Percentiles rank a stretch among this genome's conserved stretches.
Evolutionary conservation across 2,888 invertebrate species (phyloP).

Genomic region (Drosophila recens): DNA sequence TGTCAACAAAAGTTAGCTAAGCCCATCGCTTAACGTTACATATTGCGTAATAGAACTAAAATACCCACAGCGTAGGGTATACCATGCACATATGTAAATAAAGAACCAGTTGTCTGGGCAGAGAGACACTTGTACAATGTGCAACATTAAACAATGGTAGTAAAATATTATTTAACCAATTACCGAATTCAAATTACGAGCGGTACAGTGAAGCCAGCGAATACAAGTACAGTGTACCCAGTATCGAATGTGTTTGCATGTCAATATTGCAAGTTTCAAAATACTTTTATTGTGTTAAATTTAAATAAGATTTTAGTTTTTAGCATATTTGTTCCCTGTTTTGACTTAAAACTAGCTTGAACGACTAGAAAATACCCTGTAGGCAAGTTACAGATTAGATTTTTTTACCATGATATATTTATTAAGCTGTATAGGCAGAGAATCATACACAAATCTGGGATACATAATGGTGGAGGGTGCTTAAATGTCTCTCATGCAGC

Average conservation of each 20-base stretch:
- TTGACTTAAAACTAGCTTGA: neutral
- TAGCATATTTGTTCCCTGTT: neutral
- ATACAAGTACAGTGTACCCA: neutral
- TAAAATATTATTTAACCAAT: slow-evolving; percentile 39
- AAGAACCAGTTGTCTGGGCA: slow-evolving; percentile 56
- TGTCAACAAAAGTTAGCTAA: neutral
- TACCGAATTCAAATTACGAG: slow-evolving; percentile 19
- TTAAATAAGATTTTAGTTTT: neutral
- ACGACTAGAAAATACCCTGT: neutral
- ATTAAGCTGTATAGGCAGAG: too few species aligned
- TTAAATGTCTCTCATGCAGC: neutral
- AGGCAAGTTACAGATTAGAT: too few species aligned
- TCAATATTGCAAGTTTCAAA: neutral
- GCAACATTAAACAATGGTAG: slow-evolving; percentile 36
- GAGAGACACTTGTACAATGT: slow-evolving; percentile 18
- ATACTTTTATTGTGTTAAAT: neutral
- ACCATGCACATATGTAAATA: slow-evolving; percentile 5
- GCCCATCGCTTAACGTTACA: neutral
- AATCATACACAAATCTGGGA: too few species aligned
- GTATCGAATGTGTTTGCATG: neutral
- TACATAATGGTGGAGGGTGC: too few species aligned
- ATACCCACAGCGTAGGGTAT: neutral
- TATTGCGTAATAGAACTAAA: neutral
- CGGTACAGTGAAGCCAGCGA: slow-evolving; percentile 14
- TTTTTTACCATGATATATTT: too few species aligned